Evolutionary conservation across 2,797 vertebrate species (phyloP).

Genomic region (Coregonus suidteri): DNA sequence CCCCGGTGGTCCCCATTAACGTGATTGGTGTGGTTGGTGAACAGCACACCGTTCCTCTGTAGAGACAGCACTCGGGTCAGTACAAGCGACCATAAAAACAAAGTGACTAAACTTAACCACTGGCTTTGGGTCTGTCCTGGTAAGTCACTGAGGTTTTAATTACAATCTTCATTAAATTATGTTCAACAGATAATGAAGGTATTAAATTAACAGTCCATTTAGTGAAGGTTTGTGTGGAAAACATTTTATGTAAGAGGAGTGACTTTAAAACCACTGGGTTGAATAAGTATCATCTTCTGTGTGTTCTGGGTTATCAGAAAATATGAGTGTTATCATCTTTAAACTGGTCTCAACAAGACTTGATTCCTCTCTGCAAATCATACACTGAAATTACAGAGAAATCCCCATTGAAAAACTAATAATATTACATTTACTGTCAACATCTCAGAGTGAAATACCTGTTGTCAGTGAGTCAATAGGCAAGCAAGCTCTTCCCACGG

Average conservation of each 20-base stretch:
- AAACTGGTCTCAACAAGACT: too few species aligned
- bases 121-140: neutral
- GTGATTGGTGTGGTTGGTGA: conserved; percentile 93
- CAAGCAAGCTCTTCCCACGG: too few species aligned
- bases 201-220: neutral
- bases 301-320: too few species aligned
- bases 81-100: conserved; percentile 25
- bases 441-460: too few species aligned
- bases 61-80: conserved; percentile 41
- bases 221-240: neutral
- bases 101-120: conserved; percentile 22
- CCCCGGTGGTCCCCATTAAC: conserved; percentile 82
- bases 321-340: too few species aligned
- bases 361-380: too few species aligned
- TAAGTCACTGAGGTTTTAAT: neutral
- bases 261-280: too few species aligned
- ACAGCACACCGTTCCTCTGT: conserved; percentile 93
- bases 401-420: too few species aligned
- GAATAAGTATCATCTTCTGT: too few species aligned
- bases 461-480: too few species aligned
- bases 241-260: neutral
- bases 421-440: too few species aligned
- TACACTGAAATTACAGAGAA: too few species aligned
- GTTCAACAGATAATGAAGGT: neutral
- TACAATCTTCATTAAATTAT: neutral